Evolutionary conservation across 2,888 invertebrate species (phyloP).

Genomic region (Acleris laterana): DNA sequence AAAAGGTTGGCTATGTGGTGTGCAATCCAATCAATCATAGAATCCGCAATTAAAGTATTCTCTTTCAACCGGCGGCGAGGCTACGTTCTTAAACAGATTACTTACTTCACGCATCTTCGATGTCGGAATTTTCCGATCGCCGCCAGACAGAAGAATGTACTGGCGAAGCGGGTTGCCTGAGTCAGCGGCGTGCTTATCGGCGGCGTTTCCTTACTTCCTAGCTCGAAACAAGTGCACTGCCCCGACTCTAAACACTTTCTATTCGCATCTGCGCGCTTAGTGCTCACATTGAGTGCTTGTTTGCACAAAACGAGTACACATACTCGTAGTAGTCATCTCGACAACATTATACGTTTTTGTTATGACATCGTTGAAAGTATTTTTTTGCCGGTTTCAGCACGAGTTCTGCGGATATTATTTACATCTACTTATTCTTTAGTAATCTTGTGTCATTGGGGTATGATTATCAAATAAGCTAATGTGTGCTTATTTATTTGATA

Average conservation of each 20-base stretch:
- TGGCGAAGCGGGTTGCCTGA: conserved; percentile 15
- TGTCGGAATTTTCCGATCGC: conserved; percentile 21
- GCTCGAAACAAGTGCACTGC: conserved; percentile 36
- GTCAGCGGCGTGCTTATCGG: conserved; percentile 27
- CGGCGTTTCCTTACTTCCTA: conserved; percentile 35
- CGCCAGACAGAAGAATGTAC: conserved; percentile 16
- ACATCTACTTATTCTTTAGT: too few species aligned
- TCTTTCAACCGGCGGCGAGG: not conserved
- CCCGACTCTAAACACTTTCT: conserved; percentile 37
- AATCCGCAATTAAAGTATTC: conserved; percentile 3
- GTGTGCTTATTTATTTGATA: too few species aligned
- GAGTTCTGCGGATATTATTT: too few species aligned
- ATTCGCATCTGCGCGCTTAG: conserved; percentile 34
- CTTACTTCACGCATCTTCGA: conserved; percentile 2
- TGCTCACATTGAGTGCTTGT: conserved; percentile 22
- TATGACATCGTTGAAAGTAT: conserved; percentile 10
- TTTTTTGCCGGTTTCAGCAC: not conserved
- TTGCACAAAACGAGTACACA: conserved; percentile 20
- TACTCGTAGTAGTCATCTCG: conserved; percentile 14
- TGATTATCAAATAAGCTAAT: too few species aligned
- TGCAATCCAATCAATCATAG: conserved; percentile 19
- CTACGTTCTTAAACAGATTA: conserved; percentile 9
- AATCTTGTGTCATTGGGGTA: too few species aligned
- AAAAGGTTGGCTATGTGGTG: conserved; percentile 12
- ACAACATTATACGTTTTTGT: conserved; percentile 19